Evolutionary conservation across 2,797 vertebrate species (phyloP).

Genomic region (Anguilla marmorata): DNA sequence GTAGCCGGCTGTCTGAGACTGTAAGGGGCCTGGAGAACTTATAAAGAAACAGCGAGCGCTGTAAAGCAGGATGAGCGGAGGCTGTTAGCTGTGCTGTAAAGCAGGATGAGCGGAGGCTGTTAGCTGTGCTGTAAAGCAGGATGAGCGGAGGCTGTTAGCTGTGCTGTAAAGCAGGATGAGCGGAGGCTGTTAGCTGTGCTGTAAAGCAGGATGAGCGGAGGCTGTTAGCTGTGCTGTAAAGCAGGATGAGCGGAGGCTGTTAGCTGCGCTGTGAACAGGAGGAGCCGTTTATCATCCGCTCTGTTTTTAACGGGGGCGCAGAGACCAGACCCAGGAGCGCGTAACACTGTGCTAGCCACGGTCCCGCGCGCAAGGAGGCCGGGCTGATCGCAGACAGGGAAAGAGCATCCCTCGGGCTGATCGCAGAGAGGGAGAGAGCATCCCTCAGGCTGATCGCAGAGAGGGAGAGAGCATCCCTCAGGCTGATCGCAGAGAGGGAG

Average conservation of each 20-base stretch:
- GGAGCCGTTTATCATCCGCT: neutral
- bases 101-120: neutral
- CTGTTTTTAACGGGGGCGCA: conserved; percentile 3
- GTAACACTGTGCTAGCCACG: neutral
- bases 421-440: neutral
- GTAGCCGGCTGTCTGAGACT: neutral
- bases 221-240: neutral
- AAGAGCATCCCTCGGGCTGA: neutral
- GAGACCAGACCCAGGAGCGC: neutral
- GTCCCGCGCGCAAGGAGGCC: neutral
- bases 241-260: neutral
- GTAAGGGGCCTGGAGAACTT: neutral
- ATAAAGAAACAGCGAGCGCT: neutral
- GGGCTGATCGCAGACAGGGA: neutral
- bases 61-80: neutral
- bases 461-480: neutral
- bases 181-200: too few species aligned
- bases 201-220: neutral
- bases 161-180: neutral
- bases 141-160: neutral
- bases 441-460: neutral
- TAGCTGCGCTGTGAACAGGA: neutral
- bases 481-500: neutral
- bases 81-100: neutral
- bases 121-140: neutral